Percentiles rank a stretch among this genome's conserved stretches.
phyloP scores from a whole-genome alignment of 2,797 vertebrate species.

The Gila robusta region DNA sequence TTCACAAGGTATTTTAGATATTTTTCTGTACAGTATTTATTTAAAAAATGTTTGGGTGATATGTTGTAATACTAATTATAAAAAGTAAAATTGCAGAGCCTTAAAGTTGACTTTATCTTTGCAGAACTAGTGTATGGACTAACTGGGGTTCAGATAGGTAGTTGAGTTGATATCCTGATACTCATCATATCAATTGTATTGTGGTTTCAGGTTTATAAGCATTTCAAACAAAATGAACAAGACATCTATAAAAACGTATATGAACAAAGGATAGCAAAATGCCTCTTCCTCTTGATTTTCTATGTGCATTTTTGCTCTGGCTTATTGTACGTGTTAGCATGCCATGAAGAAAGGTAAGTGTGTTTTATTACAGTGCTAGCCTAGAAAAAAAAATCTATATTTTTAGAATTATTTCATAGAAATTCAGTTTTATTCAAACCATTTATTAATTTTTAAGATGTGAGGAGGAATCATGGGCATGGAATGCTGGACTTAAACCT shows the following conservation, averaged over 20 bases:
- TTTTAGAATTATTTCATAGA: not conserved
- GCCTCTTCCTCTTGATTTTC: conserved; percentile 52
- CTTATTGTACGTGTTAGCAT: conserved; percentile 48
- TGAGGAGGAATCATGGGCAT: conserved; percentile 53
- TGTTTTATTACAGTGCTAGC: not conserved
- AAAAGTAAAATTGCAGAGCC: too few relatives aligned
- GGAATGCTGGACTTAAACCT: conserved; percentile 42
- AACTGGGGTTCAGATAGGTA: not conserved
- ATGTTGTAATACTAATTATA: not conserved
- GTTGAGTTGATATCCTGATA: not conserved
- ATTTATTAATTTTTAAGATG: conserved; percentile 38
- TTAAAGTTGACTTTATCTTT: not conserved
- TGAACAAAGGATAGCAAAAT: conserved; percentile 51
- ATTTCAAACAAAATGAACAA: conserved; percentile 54
- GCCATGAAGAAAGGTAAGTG: conserved; percentile 38
- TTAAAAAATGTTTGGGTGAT: not conserved
- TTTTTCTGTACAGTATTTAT: not conserved
- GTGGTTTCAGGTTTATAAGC: conserved; percentile 49
- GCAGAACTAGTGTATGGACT: not conserved
- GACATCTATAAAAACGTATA: conserved; percentile 45
- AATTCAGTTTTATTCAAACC: not conserved
- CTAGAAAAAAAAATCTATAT: not conserved
- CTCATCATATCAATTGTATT: not conserved
- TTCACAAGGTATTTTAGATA: conserved; percentile 52
- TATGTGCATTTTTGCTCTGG: conserved; percentile 52